phyloP scores from a whole-genome alignment of 2,797 vertebrate species.

The Pagetopsis macropterus region DNA sequence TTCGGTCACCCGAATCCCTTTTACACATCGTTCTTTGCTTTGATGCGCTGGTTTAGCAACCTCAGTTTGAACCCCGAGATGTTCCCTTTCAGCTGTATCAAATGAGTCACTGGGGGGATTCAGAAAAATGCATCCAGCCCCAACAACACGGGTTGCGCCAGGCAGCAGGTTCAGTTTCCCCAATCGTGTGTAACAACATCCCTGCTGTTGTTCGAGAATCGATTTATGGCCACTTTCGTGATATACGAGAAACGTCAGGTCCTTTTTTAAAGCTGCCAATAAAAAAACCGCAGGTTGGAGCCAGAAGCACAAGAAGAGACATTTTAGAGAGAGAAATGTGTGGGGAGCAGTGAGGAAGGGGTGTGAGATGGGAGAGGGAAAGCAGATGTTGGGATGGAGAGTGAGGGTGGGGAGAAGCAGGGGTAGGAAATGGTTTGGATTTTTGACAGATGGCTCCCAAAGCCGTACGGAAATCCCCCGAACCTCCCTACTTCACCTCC shows the following conservation, averaged over 20 bases:
- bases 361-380: constrained; percentile 53
- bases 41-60: constrained; percentile 32
- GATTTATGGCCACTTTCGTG: neutral
- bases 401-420: constrained; percentile 36
- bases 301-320: neutral
- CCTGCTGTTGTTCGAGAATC: constrained; percentile 19
- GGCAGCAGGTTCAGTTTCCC: constrained; percentile 41
- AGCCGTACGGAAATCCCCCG: constrained; percentile 74
- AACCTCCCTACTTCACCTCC: constrained; percentile 56
- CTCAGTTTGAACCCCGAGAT: constrained; percentile 63
- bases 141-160: constrained; percentile 37
- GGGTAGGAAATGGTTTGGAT: constrained; percentile 82
- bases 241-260: neutral
- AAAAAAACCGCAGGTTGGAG: neutral
- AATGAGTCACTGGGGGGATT: constrained; percentile 46
- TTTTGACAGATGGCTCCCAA: constrained; percentile 79
- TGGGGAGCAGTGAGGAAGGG: constrained; percentile 32
- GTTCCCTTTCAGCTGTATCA: constrained; percentile 49
- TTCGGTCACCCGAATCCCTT: constrained; percentile 25
- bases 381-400: constrained; percentile 70
- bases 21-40: constrained; percentile 7
- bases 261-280: neutral
- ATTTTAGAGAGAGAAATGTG: constrained; percentile 25
- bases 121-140: constrained; percentile 46
- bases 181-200: neutral